Evolutionary conservation across 2,797 vertebrate genomes (phyloP), one percentile per base, ranked within the genome.

Genomic region (Bucorvus abyssinicus): DNA sequence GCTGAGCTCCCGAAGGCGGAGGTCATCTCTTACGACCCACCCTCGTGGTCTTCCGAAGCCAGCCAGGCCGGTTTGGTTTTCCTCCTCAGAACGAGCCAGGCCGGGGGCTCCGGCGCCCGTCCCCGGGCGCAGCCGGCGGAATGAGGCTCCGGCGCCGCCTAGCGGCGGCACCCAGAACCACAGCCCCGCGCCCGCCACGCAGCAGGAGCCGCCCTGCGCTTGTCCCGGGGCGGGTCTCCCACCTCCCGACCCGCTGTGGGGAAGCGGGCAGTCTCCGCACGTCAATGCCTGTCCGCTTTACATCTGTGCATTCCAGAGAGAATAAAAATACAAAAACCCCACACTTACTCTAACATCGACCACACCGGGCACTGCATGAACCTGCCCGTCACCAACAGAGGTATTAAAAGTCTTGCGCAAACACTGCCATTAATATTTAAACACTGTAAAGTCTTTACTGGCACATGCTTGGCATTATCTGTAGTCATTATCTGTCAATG

Each of bases 1-100:
- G 59, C 63, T 3, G 5, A 2, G 20, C 30, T 3, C 5, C 50
- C 20, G 3, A 19, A 14, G 3, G 57, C 0, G 19, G 24, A 17
- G 70, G n/a, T 30, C 47, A 2, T 0, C 23, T 10, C 38, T 3
- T 0, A 0, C 0, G 3, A 0, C 0, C 9, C 60, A 4, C 0
- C 8, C 55, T 45, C 2, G 19, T 1, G 3, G 11, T 2, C 12
- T 14, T 19, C 4, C 2, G 1, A 9, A 10, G 3, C 27, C 50
- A 3, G 3, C 14, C 52, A 3, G 29, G 2, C 1, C 3, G n/a
- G 14, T 6, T 1, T 1, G 40, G 10, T 10, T 36, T n/a, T 16
- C 29, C 63, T 34, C 34, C 57, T 22, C 57, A 8, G 34, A 10
- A 34, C 20, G 56, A 19, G 59, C 23, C 21, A 11, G 24, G 59